Evolutionary conservation across 1,140 invertebrate genomes (phyloP).

Genomic region (Dryas iulia): DNA sequence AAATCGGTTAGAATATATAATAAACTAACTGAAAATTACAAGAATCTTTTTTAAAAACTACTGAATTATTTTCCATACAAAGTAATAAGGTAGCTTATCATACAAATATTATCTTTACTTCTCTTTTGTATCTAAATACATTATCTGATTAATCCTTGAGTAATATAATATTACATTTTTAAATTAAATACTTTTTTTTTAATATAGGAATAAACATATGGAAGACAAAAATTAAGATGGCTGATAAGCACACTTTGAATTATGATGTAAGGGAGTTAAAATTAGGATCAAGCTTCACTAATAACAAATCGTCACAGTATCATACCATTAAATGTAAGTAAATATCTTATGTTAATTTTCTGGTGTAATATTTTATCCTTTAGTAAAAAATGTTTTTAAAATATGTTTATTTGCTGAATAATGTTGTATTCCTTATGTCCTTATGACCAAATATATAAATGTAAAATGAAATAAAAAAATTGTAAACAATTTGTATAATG

Average conservation of each 20-base stretch:
- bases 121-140: background rate
- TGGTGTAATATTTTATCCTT: too few species aligned
- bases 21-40: background rate
- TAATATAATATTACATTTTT: background rate
- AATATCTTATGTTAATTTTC: background rate
- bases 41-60: background rate
- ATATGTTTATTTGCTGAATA: too few species aligned
- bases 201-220: slow-evolving; percentile 47
- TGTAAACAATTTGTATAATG: too few species aligned
- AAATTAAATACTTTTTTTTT: slow-evolving; percentile 3
- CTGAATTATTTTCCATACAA: background rate
- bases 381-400: too few species aligned
- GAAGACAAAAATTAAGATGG: slow-evolving; percentile 79
- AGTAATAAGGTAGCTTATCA: background rate
- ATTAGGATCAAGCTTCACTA: slow-evolving; percentile 90
- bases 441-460: too few species aligned
- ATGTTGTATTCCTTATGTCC: too few species aligned
- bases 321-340: slow-evolving; percentile 94
- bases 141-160: slow-evolving; percentile 5
- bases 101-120: background rate
- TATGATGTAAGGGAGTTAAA: slow-evolving; percentile 88
- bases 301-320: slow-evolving; percentile 86
- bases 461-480: too few species aligned
- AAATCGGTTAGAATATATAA: background rate
- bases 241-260: slow-evolving; percentile 88